A percentile compares a stretch with the other conserved stretches of the same genome.
These are phyloP conservation scores for Rhodophaea formosa DNA, from an alignment of 2,888 invertebrate genomes.

Conservation along the genomic window DNA sequence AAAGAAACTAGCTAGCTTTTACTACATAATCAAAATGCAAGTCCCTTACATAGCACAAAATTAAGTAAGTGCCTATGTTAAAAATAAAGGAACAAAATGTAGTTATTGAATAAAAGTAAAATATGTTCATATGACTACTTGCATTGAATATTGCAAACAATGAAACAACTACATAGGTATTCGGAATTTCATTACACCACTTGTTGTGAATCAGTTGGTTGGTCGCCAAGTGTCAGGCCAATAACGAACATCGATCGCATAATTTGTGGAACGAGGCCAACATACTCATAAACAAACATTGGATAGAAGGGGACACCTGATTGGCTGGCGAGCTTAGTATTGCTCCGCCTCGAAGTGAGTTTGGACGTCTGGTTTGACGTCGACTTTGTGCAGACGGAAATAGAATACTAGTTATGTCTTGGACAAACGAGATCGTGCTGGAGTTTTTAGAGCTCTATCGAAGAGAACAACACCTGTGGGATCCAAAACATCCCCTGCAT, in stretches of 20 bases:
- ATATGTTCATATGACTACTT: too few species aligned
- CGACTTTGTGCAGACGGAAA: constrained; percentile 17
- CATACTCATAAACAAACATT: constrained; percentile 57
- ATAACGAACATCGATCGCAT: constrained; percentile 47
- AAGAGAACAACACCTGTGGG: constrained; percentile 64
- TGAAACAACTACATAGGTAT: neutral
- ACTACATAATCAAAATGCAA: too few species aligned
- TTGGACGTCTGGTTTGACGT: constrained; percentile 29
- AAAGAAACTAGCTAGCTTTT: too few species aligned
- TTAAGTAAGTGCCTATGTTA: too few species aligned
- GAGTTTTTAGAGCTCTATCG: constrained; percentile 68
- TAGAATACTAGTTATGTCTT: constrained; percentile 46
- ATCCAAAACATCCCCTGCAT: constrained; percentile 60
- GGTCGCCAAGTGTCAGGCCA: constrained; percentile 48
- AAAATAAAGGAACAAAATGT: too few species aligned
- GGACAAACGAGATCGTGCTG: constrained; percentile 60
- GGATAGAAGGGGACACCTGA: constrained; percentile 45
- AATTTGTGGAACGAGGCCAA: constrained; percentile 63
- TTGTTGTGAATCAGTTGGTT: constrained; percentile 33
- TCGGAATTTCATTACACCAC: neutral
- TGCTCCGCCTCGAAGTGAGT: constrained; percentile 32
- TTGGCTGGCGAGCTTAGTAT: constrained; percentile 45
- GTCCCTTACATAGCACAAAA: too few species aligned
- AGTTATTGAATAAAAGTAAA: too few species aligned
- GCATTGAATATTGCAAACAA: neutral